Evolutionary conservation across 2,888 invertebrate genomes (phyloP).

Genomic region (Drosophila limbata): DNA sequence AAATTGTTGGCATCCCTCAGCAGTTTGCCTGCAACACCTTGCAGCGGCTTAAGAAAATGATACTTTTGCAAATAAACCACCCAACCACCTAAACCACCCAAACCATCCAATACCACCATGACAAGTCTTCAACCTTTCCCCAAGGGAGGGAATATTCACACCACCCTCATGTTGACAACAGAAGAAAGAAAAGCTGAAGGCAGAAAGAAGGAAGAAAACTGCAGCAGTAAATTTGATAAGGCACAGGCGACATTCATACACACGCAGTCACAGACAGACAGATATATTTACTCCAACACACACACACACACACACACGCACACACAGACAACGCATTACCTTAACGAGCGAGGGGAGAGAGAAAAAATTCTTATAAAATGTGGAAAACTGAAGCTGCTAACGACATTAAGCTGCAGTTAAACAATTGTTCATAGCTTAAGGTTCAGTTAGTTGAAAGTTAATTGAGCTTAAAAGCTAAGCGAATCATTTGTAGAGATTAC

Average conservation of each 20-base stretch:
- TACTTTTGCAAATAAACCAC: conserved; percentile 17
- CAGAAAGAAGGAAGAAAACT: conserved; percentile 32
- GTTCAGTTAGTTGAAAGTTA: conserved; percentile 1
- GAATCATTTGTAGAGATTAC: not conserved
- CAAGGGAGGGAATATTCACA: conserved; percentile 33
- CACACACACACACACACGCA: not conserved
- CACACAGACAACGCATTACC: conserved; percentile 23
- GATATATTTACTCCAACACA: not conserved
- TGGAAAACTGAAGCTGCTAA: conserved; percentile 5
- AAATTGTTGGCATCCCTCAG: conserved; percentile 24
- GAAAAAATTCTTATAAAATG: not conserved
- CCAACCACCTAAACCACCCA: not conserved
- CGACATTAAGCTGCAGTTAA: conserved; percentile 11
- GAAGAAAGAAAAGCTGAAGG: conserved; percentile 20
- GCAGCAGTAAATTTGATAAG: conserved; percentile 48
- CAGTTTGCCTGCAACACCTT: conserved; percentile 29
- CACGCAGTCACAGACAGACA: not conserved
- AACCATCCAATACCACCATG: not conserved
- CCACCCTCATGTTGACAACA: conserved; percentile 25
- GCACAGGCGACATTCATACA: conserved; percentile 24
- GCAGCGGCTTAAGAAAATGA: conserved; percentile 33
- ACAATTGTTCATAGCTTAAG: conserved; percentile 1
- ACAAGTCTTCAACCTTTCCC: not conserved
- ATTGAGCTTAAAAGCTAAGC: conserved; percentile 7
- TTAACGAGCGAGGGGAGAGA: conserved; percentile 25